Evolutionary conservation across 2,113 vertebrate species (phyloP).

Genomic region (Nycticebus coucang): DNA sequence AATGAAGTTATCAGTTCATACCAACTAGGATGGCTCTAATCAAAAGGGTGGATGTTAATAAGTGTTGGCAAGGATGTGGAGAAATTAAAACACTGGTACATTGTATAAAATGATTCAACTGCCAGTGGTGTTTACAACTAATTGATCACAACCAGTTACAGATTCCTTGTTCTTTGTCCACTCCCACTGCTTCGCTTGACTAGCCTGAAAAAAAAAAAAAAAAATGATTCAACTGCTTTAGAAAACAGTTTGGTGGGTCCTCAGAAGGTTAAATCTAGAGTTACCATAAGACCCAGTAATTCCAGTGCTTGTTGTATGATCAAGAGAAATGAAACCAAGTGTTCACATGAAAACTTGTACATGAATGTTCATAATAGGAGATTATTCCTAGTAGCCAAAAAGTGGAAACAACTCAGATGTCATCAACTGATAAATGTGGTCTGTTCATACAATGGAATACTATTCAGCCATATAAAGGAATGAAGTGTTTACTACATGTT

Average conservation of each 20-base stretch:
- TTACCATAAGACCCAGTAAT: neutral
- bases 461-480: neutral
- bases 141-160: too few species aligned
- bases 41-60: neutral
- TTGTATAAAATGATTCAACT: neutral
- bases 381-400: neutral
- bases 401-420: neutral
- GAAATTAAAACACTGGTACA: neutral
- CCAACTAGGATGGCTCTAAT: neutral
- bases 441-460: neutral
- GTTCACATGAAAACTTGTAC: neutral
- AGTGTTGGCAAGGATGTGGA: neutral
- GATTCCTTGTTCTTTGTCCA: too few species aligned
- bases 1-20: neutral
- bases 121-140: neutral
- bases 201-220: neutral
- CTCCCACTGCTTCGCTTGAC: too few species aligned
- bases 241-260: neutral
- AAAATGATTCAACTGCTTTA: neutral
- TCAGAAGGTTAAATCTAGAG: neutral
- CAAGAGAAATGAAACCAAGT: neutral
- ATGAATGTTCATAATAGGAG: neutral
- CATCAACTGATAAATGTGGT: neutral
- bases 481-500: neutral
- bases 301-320: neutral